Evolutionary conservation across 2,888 invertebrate species (phyloP).

Genomic region (Pseudoips prasinana): DNA sequence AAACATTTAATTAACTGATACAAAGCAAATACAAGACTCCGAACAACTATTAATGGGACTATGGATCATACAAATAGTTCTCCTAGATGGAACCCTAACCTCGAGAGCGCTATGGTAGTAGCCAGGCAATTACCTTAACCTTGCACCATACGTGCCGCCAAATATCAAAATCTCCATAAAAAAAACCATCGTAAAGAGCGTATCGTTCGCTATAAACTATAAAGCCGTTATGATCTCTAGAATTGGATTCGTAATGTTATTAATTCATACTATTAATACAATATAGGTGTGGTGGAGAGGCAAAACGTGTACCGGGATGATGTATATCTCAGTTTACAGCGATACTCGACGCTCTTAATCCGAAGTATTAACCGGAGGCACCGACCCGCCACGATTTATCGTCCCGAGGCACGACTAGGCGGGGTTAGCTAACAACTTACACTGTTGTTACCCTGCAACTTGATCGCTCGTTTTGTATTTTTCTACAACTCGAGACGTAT

Average conservation of each 20-base stretch:
- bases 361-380: conserved; percentile 58
- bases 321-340: conserved; percentile 55
- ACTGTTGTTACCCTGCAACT: conserved; percentile 49
- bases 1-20: too few relatives aligned
- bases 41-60: too few relatives aligned
- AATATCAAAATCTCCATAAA: too few relatives aligned
- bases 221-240: conserved; percentile 18
- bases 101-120: too few relatives aligned
- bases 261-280: conserved; percentile 38
- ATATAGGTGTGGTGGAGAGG: conserved; percentile 31
- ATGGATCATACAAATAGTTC: too few relatives aligned
- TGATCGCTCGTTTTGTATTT: conserved; percentile 46
- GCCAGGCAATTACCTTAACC: too few relatives aligned
- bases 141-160: too few relatives aligned
- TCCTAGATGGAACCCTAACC: too few relatives aligned
- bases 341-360: conserved; percentile 61
- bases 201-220: background rate
- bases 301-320: conserved; percentile 43
- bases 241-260: conserved; percentile 28
- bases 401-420: conserved; percentile 48
- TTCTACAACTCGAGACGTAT: conserved; percentile 34
- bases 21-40: too few relatives aligned
- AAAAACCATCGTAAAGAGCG: too few relatives aligned
- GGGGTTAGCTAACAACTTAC: conserved; percentile 50
- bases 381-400: conserved; percentile 59